phyloP scores from a whole-genome alignment of 1,140 invertebrate species.

The Maconellicoccus hirsutus region DNA sequence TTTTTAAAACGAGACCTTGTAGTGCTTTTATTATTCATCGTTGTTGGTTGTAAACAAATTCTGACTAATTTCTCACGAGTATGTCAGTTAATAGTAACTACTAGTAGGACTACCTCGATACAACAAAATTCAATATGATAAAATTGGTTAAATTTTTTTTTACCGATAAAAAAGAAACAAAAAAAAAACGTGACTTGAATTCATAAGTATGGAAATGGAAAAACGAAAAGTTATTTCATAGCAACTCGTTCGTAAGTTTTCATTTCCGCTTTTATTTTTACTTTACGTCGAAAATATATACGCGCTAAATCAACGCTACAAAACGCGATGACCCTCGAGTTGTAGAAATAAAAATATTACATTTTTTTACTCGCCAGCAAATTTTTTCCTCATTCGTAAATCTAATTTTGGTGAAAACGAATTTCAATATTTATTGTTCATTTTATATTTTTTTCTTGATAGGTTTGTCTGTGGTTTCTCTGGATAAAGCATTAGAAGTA shows the following conservation, averaged over 20 bases:
- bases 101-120: neutral
- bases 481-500: slow-evolving; percentile 60
- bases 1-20: no score
- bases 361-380: neutral
- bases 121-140: neutral
- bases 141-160: neutral
- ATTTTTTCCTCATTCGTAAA: neutral
- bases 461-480: slow-evolving; percentile 59
- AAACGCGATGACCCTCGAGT: neutral
- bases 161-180: neutral
- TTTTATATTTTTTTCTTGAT: slow-evolving; percentile 27
- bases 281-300: neutral
- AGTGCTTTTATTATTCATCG: no score
- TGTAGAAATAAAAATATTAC: neutral
- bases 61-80: no score
- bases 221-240: neutral
- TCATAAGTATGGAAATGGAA: slow-evolving; percentile 4
- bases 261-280: slow-evolving; percentile 9
- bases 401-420: neutral
- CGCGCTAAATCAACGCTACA: neutral
- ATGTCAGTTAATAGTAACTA: neutral
- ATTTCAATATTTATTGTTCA: neutral
- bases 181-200: neutral
- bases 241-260: slow-evolving; percentile 7
- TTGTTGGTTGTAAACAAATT: no score